These are phyloP conservation scores for Nibea coibor DNA, from an alignment of 2,113 vertebrate species.

Conservation along the genomic window DNA sequence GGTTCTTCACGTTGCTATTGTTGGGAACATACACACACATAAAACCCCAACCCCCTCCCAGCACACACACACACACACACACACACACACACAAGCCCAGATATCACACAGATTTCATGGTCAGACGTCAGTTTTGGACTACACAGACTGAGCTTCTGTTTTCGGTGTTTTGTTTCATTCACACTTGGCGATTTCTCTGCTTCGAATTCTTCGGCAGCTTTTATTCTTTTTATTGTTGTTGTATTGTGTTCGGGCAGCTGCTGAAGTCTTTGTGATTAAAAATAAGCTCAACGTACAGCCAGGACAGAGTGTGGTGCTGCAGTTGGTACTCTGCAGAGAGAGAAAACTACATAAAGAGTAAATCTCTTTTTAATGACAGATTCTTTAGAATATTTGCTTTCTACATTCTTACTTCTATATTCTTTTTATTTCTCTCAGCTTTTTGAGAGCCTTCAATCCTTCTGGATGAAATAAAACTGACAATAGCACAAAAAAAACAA, in stretches of 20 bases:
- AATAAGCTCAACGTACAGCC: background rate
- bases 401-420: background rate
- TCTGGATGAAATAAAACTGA: background rate
- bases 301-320: background rate
- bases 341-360: background rate
- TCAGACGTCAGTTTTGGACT: constrained; percentile 39
- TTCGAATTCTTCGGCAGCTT: background rate
- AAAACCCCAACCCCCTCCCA: background rate
- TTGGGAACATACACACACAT: constrained; percentile 22
- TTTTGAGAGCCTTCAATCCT: too few relatives aligned
- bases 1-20: constrained; percentile 33
- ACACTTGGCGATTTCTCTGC: background rate
- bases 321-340: background rate
- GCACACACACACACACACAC: constrained; percentile 11
- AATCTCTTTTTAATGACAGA: background rate
- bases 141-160: constrained; percentile 11
- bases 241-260: constrained; percentile 41
- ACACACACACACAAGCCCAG: constrained; percentile 23
- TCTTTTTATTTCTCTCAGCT: background rate
- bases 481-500: too few relatives aligned
- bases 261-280: constrained; percentile 22
- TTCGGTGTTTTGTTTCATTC: constrained; percentile 34
- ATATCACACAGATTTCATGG: constrained; percentile 71
- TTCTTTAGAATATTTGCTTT: background rate
- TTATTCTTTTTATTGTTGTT: constrained; percentile 25